phyloP scores from a whole-genome alignment of 2,113 vertebrate species.

The Cavia porcellus region DNA sequence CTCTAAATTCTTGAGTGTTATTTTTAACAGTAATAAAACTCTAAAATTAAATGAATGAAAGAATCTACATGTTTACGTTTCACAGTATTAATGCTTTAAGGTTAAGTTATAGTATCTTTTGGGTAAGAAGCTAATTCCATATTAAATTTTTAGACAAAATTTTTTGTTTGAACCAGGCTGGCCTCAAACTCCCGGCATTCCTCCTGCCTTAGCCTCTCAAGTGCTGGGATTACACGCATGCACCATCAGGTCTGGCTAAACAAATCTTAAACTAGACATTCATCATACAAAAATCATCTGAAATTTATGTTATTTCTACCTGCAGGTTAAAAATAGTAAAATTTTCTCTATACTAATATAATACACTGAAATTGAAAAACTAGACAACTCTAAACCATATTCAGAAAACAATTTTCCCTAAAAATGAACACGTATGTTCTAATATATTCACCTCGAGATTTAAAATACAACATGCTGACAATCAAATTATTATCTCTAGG shows the following conservation, averaged over 20 bases:
- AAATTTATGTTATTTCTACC: slow-evolving; percentile 4
- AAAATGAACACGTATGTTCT: not conserved
- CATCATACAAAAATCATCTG: not conserved
- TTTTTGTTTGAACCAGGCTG: not conserved
- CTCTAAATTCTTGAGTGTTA: not conserved
- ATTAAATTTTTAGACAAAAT: not conserved
- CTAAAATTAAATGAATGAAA: not conserved
- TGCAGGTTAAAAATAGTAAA: not conserved
- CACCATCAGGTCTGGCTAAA: not conserved
- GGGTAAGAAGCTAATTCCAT: not conserved
- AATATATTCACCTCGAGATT: not conserved
- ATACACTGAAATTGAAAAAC: slow-evolving; percentile 28
- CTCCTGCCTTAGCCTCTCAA: not conserved
- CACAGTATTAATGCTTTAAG: not conserved
- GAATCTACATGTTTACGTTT: not conserved
- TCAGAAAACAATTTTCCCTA: not conserved
- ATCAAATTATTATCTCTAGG: not conserved
- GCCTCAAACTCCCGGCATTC: not conserved
- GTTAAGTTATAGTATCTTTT: not conserved
- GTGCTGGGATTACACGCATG: not conserved
- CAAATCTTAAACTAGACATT: not conserved
- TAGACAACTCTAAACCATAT: not conserved
- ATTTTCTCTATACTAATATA: not conserved
- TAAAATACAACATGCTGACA: not conserved
- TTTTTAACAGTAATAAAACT: not conserved